Conservation (phyloP, 1,140 invertebrate genomes). For the Ceratina japonica region DNA sequence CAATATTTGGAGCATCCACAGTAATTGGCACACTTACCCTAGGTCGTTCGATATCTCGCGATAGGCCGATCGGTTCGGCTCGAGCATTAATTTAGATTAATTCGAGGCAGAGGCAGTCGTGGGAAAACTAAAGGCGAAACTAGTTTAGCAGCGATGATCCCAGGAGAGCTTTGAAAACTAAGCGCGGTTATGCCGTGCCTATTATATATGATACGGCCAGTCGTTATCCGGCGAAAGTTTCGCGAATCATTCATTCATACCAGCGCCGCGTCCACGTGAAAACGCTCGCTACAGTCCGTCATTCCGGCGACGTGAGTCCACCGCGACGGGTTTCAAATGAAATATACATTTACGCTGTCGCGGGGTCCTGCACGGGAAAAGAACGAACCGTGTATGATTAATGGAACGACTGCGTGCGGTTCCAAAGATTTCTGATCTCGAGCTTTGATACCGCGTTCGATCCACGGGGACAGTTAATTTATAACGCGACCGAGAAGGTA, state of each 20-base stretch:
- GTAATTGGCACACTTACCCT: too few species aligned
- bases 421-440: slow-evolving; percentile 33
- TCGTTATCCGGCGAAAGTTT: slow-evolving; percentile 1
- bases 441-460: background rate
- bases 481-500: background rate
- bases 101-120: slow-evolving; percentile 44
- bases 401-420: background rate
- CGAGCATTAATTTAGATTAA: slow-evolving; percentile 72
- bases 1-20: too few species aligned
- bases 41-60: background rate
- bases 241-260: slow-evolving; percentile 49
- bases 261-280: background rate
- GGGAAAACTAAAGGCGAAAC: slow-evolving; percentile 43
- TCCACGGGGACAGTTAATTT: background rate
- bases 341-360: background rate
- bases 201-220: slow-evolving; percentile 43
- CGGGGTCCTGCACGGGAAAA: background rate
- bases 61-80: slow-evolving; percentile 12
- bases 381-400: slow-evolving; percentile 17
- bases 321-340: background rate
- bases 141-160: slow-evolving; percentile 42
- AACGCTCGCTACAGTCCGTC: background rate
- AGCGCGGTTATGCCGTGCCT: slow-evolving; percentile 2
- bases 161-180: slow-evolving; percentile 51
- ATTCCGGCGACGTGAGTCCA: too few species aligned